Base-by-base conservation (phyloP, 2,797 vertebrate genomes). In the Eupleurogrammus muticus region DNA sequence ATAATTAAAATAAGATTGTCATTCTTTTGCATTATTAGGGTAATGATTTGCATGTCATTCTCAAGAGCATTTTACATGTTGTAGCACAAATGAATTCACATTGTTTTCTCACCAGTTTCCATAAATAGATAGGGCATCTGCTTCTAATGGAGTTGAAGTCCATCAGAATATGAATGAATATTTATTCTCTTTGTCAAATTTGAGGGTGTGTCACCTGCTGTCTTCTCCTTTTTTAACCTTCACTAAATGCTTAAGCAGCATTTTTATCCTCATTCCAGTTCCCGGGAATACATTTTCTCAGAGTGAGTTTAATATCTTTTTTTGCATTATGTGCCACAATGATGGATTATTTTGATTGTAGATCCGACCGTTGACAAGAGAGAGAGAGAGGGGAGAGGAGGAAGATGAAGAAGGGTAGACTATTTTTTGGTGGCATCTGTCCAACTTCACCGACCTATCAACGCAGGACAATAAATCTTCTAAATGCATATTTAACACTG, bases 281-380 rank as follows among this genome's bases (percentile, higher is more conserved):
- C 66, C 73, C 3, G 47, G 68, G 81, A 92, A 90, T 81, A 82
- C 83, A 87, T 92, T 92, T 90, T 87, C 89, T 86, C 81, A 79
- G 61, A 79, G 79, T 85, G 83, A 83, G 77, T 91, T 92, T 92
- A 91, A 91, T 91, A 90, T 90, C 70, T 91, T 89, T 89, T 87
- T 89, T 90, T 90, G 86, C 88, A 90, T 90, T 81, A 90, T 80
- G 80, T 93, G 91, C 81, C 89, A 92, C 79, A 70, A 80, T 93
- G 92, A 94, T 93, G 92, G 92, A 94, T 93, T 89, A 87, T 90
- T 89, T 81, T 90, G 88, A 92, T 90, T 92, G 88, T 83, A 90
- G 84, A 92, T 91, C 82, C 11, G 44, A 90, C 73, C 75, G 49
- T 72, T 92, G 91, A 92, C 91, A 90, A 90, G 82, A 28, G 77